Conservation (phyloP, 2,888 invertebrate genomes). For the Eubasilissa splendida region DNA sequence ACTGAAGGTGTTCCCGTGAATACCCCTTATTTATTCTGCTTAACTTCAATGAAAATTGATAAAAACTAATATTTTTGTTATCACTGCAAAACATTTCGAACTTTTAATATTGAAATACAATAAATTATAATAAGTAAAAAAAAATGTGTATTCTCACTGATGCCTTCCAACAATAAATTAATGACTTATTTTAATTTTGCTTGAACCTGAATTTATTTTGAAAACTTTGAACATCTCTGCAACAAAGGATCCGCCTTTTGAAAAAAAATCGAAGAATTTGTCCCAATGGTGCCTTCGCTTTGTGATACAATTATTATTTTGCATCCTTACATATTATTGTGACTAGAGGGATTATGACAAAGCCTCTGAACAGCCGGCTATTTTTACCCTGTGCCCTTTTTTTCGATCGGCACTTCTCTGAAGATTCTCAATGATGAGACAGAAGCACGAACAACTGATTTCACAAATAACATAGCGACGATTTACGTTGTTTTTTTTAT, state of each 20-base stretch:
- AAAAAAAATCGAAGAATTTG: slow-evolving; percentile 25
- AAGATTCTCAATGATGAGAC: slow-evolving; percentile 23
- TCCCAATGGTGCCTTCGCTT: slow-evolving; percentile 10
- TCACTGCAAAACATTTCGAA: too few relatives aligned
- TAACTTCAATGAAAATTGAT: too few relatives aligned
- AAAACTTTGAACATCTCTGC: not conserved
- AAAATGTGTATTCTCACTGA: too few relatives aligned
- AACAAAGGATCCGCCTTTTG: slow-evolving; percentile 15
- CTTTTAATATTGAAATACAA: too few relatives aligned
- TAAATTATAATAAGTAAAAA: too few relatives aligned
- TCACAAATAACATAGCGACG: slow-evolving; percentile 14
- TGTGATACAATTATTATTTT: slow-evolving; percentile 47
- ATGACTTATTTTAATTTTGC: not conserved
- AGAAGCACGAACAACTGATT: slow-evolving; percentile 22
- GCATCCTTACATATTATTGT: slow-evolving; percentile 44
- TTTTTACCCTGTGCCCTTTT: slow-evolving; percentile 10
- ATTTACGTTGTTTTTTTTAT: slow-evolving; percentile 7
- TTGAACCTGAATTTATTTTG: too few relatives aligned
- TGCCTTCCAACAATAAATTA: too few relatives aligned
- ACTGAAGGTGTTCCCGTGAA: too few relatives aligned
- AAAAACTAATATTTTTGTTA: too few relatives aligned
- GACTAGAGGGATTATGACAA: slow-evolving; percentile 19
- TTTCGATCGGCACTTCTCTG: slow-evolving; percentile 28
- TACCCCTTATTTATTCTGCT: too few relatives aligned
- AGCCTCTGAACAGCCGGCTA: slow-evolving; percentile 20